A percentile compares a stretch with the other conserved stretches of the same genome.
Conservation (phyloP, 2,888 invertebrate genomes). For the Rhyacophila evoluta region DNA sequence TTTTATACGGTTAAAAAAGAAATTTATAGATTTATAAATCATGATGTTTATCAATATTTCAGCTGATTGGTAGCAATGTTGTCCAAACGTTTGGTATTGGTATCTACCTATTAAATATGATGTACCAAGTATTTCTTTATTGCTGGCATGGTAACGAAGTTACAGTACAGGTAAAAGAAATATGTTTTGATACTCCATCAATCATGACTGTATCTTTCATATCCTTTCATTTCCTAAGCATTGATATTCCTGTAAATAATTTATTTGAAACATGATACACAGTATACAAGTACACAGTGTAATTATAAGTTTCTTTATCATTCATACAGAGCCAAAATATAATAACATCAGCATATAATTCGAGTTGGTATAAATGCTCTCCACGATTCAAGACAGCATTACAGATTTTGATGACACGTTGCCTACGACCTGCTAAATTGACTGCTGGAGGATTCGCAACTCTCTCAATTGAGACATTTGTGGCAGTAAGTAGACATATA, state of each 20-base stretch:
- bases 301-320: too few relatives aligned
- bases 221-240: too few relatives aligned
- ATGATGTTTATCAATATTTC: conserved; percentile 53
- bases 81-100: conserved; percentile 63
- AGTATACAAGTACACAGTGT: too few relatives aligned
- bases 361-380: conserved; percentile 65
- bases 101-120: conserved; percentile 61
- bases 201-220: too few relatives aligned
- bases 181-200: too few relatives aligned
- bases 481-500: conserved; percentile 63
- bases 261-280: too few relatives aligned
- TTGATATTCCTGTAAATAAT: too few relatives aligned
- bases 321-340: conserved; percentile 65
- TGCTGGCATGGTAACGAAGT: conserved; percentile 67
- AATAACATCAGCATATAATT: conserved; percentile 64
- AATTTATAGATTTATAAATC: too few relatives aligned
- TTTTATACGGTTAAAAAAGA: too few relatives aligned
- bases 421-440: conserved; percentile 60
- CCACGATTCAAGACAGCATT: conserved; percentile 61
- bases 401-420: conserved; percentile 63
- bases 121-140: conserved; percentile 64
- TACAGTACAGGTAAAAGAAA: conserved; percentile 63
- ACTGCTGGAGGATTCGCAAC: conserved; percentile 69
- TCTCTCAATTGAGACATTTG: conserved; percentile 68
- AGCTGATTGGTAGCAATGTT: conserved; percentile 56